Percentiles rank a stretch among this genome's conserved stretches.
Conservation (phyloP, 2,888 invertebrate genomes). For the Osedax frankpressi region DNA sequence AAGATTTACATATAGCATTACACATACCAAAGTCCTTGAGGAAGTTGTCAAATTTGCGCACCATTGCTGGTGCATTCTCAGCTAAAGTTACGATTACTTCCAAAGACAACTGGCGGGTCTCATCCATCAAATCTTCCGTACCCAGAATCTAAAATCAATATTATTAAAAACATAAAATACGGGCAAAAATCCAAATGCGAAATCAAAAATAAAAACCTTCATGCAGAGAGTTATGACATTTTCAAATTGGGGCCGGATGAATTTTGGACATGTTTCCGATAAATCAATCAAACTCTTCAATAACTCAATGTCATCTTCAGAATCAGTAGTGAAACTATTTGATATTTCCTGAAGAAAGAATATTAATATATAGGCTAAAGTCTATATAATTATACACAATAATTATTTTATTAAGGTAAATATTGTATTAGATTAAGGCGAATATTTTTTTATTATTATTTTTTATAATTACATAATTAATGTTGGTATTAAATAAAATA, state of each 20-base stretch:
- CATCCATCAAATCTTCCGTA: slow-evolving; percentile 45
- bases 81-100: slow-evolving; percentile 73
- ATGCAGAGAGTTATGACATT: slow-evolving; percentile 74
- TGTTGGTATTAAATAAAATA: too few species aligned
- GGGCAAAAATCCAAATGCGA: too few species aligned
- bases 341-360: not conserved
- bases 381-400: too few species aligned
- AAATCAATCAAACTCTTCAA: slow-evolving; percentile 85
- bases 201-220: too few species aligned
- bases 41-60: slow-evolving; percentile 67
- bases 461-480: too few species aligned
- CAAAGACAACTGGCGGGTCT: slow-evolving; percentile 71
- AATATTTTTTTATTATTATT: too few species aligned
- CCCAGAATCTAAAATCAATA: slow-evolving; percentile 57
- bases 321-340: not conserved
- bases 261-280: slow-evolving; percentile 83
- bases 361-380: not conserved
- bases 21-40: slow-evolving; percentile 53
- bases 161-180: too few species aligned
- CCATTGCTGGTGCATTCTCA: slow-evolving; percentile 90
- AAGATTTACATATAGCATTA: too few species aligned
- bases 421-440: too few species aligned
- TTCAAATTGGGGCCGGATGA: slow-evolving; percentile 71
- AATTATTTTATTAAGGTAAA: too few species aligned
- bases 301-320: slow-evolving; percentile 62